Evolutionary conservation across 2,797 vertebrate genomes (phyloP).

Genomic region (Ceyx erithaca): DNA sequence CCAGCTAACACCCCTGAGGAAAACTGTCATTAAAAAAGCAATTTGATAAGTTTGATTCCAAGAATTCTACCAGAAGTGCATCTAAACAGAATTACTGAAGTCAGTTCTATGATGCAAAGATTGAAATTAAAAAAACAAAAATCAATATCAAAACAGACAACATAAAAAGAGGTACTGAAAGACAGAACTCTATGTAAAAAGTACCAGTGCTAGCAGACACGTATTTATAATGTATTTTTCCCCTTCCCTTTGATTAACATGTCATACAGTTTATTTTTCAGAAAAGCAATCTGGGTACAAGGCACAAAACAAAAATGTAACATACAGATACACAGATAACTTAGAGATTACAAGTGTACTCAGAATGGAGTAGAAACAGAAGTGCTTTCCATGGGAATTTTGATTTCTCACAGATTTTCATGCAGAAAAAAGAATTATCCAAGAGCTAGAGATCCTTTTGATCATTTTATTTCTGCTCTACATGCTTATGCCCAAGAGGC

Average conservation of each 20-base stretch:
- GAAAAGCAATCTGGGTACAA: background rate
- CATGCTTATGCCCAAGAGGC: background rate
- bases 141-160: background rate
- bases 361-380: background rate
- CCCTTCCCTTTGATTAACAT: background rate
- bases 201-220: background rate
- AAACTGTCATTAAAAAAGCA: conserved; percentile 61
- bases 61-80: conserved; percentile 37
- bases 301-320: background rate
- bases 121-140: background rate
- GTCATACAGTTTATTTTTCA: background rate
- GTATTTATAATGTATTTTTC: background rate
- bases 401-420: background rate
- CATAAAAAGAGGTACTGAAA: background rate
- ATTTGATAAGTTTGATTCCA: conserved; percentile 32
- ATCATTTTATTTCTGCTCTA: background rate
- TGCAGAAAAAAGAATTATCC: background rate
- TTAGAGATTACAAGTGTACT: background rate
- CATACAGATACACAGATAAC: background rate
- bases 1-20: background rate
- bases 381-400: background rate
- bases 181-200: background rate
- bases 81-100: conserved; percentile 24
- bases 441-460: background rate
- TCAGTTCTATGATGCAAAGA: background rate